phyloP scores from a whole-genome alignment of 1,140 invertebrate genomes.

The Triops cancriformis region DNA sequence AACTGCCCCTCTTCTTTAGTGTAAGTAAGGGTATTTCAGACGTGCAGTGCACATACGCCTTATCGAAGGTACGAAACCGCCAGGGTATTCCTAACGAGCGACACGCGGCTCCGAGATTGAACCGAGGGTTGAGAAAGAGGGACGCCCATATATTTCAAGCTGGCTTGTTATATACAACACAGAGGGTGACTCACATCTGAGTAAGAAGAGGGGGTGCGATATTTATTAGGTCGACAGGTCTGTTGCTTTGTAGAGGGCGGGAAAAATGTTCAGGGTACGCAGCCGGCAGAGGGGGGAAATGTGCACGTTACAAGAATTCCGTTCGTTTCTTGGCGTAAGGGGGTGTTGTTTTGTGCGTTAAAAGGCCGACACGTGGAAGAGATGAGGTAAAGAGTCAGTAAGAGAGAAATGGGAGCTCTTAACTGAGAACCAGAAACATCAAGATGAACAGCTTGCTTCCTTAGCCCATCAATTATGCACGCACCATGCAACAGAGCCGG shows the following conservation, averaged over 20 bases:
- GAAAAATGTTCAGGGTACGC: background rate
- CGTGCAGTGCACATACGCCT: background rate
- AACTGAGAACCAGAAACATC: background rate
- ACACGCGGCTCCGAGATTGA: background rate
- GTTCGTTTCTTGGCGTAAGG: background rate
- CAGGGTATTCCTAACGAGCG: background rate
- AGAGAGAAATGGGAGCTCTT: background rate
- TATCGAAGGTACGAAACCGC: background rate
- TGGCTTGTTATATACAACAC: background rate
- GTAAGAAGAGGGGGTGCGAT: background rate
- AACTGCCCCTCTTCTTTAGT: background rate
- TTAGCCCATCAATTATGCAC: background rate
- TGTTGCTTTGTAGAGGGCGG: background rate
- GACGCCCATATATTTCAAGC: background rate
- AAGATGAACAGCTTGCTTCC: background rate
- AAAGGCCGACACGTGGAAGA: background rate
- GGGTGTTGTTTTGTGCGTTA: background rate
- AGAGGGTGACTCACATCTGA: background rate
- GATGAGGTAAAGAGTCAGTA: background rate
- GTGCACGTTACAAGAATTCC: background rate
- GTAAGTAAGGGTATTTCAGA: background rate
- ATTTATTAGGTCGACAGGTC: background rate
- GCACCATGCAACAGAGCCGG: background rate
- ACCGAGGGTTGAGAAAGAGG: background rate
- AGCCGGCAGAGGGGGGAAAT: background rate